Evolutionary conservation across 2,113 vertebrate genomes (phyloP).

Genomic region (Tupaia tana): DNA sequence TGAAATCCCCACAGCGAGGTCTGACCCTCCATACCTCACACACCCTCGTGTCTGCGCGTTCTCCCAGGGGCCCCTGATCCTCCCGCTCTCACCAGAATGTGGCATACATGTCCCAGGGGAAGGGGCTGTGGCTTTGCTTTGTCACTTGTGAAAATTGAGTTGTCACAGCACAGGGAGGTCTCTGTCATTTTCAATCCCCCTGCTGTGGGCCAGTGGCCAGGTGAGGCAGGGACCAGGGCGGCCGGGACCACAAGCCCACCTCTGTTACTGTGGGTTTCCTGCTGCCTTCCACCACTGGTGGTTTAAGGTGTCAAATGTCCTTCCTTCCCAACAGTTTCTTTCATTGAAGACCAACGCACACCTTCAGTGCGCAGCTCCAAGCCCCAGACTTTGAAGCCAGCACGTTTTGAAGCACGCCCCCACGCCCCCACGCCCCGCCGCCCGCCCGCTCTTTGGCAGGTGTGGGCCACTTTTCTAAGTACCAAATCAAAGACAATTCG

Average conservation of each 20-base stretch:
- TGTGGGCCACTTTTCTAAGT: background rate
- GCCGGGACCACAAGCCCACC: background rate
- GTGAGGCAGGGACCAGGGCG: background rate
- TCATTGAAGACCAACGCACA: background rate
- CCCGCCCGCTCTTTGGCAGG: rapidly evolving
- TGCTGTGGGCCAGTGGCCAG: background rate
- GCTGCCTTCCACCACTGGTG: background rate
- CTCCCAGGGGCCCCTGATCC: background rate
- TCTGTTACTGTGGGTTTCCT: background rate
- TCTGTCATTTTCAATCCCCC: background rate
- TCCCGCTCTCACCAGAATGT: too few species aligned
- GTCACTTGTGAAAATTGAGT: conserved; percentile 22
- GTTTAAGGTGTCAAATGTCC: background rate
- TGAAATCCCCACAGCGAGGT: background rate
- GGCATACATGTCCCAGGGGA: rapidly evolving
- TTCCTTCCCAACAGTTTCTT: background rate
- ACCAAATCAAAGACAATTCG: background rate
- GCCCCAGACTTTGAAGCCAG: background rate
- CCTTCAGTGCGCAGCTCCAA: background rate
- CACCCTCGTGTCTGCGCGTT: rapidly evolving
- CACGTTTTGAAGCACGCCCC: background rate
- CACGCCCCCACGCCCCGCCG: rapidly evolving
- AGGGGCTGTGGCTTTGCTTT: background rate
- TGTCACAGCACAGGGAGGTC: background rate
- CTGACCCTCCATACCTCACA: rapidly evolving